Conservation (phyloP, 2,113 vertebrate genomes). For the Nematolebias whitei region DNA sequence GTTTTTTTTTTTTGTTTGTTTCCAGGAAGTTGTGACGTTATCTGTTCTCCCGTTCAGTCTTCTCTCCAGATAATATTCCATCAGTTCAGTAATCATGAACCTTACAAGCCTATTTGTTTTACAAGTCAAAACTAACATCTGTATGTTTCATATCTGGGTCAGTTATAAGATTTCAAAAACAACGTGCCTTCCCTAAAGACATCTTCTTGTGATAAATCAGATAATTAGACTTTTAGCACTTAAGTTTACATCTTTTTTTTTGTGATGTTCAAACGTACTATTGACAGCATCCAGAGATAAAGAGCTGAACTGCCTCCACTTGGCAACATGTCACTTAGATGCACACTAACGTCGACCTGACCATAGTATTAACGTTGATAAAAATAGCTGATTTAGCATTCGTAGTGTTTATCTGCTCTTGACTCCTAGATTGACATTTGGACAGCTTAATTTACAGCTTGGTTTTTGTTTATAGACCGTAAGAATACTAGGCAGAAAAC, state of each 20-base stretch:
- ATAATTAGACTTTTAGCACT: conserved; percentile 25
- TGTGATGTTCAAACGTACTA: conserved; percentile 7
- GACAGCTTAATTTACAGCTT: neutral
- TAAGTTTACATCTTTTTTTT: conserved; percentile 1
- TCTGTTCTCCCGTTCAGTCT: neutral
- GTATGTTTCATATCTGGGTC: conserved; percentile 41
- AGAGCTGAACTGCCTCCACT: conserved; percentile 12
- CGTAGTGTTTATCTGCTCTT: neutral
- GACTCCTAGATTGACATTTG: neutral
- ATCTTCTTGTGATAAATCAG: conserved; percentile 37
- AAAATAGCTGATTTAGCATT: neutral
- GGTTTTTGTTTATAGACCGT: neutral
- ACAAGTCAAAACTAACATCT: conserved; percentile 6
- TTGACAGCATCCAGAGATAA: conserved; percentile 16
- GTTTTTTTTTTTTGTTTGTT: neutral
- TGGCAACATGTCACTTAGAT: conserved; percentile 2
- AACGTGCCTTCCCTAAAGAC: conserved; percentile 43
- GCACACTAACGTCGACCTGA: conserved; percentile 15
- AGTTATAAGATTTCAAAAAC: conserved; percentile 43
- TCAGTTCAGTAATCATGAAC: neutral
- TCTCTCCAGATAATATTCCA: neutral
- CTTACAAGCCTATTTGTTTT: conserved; percentile 2
- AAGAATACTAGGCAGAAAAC: neutral
- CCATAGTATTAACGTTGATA: neutral
- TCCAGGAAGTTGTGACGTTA: neutral